Percentiles rank a stretch among this genome's conserved stretches.
phyloP scores from a whole-genome alignment of 2,797 vertebrate species.

The Myotis findleyi region DNA sequence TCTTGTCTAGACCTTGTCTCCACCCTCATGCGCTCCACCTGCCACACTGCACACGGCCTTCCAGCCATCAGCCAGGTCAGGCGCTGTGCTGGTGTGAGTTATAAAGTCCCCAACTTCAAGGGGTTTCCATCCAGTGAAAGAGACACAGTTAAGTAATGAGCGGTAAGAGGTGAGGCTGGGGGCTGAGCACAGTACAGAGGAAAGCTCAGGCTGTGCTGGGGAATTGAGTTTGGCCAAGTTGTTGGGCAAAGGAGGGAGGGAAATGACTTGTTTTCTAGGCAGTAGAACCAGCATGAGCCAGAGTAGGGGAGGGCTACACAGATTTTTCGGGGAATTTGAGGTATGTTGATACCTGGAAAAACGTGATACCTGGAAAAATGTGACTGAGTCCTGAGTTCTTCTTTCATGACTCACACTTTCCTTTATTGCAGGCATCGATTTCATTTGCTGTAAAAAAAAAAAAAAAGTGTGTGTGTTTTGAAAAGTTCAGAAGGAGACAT shows the following conservation, averaged over 20 bases:
- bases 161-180: not conserved
- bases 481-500: not conserved
- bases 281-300: not conserved
- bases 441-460: no score
- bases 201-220: not conserved
- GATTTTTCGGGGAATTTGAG: constrained; percentile 13
- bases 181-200: not conserved
- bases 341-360: not conserved
- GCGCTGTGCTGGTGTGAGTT: not conserved
- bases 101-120: not conserved
- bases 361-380: not conserved
- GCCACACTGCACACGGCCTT: not conserved
- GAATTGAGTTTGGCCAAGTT: not conserved
- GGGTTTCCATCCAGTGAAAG: not conserved
- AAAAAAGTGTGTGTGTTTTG: not conserved
- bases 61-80: not conserved
- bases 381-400: not conserved
- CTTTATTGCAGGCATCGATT: not conserved
- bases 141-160: not conserved
- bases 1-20: not conserved
- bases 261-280: not conserved
- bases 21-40: not conserved
- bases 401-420: constrained; percentile 1
- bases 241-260: not conserved
- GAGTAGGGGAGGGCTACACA: not conserved